Evolutionary conservation across 2,113 vertebrate genomes (phyloP).

Genomic region (Xiphophorus couchianus): DNA sequence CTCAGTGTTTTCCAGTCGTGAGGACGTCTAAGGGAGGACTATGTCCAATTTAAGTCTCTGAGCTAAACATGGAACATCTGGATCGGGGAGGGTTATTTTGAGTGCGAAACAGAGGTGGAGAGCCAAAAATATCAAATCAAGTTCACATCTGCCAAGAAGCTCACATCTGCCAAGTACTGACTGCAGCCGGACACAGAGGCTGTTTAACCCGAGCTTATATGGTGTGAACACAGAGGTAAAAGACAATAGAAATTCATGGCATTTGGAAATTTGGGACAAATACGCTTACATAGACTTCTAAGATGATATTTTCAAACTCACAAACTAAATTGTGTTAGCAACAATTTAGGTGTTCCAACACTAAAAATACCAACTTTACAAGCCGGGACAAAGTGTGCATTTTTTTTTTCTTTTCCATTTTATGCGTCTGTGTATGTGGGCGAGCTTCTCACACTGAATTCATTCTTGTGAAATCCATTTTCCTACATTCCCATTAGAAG

Average conservation of each 20-base stretch:
- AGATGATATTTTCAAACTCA: background rate
- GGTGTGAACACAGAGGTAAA: conserved; percentile 12
- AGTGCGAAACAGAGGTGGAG: conserved; percentile 20
- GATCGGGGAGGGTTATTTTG: conserved; percentile 43
- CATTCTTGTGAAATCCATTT: conserved; percentile 40
- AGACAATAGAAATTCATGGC: background rate
- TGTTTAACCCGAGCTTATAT: conserved; percentile 30
- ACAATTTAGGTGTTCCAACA: background rate
- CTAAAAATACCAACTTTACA: conserved; percentile 37
- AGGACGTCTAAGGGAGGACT: conserved; percentile 56
- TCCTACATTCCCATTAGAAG: conserved; percentile 15
- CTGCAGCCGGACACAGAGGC: conserved; percentile 57
- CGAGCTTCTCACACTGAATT: conserved; percentile 17
- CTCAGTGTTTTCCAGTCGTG: conserved; percentile 41
- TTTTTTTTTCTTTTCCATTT: background rate
- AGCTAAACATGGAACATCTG: conserved; percentile 69
- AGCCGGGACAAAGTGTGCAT: conserved; percentile 3
- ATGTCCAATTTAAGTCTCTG: conserved; percentile 39
- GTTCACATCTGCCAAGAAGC: conserved; percentile 50
- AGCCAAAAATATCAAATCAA: conserved; percentile 61
- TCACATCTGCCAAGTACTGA: conserved; percentile 49
- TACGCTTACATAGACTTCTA: background rate
- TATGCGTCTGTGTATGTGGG: conserved; percentile 19
- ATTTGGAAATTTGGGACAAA: background rate
- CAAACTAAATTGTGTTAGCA: background rate